Base-by-base conservation (phyloP, 2,797 vertebrate species). In the Spheniscus humboldti region DNA sequence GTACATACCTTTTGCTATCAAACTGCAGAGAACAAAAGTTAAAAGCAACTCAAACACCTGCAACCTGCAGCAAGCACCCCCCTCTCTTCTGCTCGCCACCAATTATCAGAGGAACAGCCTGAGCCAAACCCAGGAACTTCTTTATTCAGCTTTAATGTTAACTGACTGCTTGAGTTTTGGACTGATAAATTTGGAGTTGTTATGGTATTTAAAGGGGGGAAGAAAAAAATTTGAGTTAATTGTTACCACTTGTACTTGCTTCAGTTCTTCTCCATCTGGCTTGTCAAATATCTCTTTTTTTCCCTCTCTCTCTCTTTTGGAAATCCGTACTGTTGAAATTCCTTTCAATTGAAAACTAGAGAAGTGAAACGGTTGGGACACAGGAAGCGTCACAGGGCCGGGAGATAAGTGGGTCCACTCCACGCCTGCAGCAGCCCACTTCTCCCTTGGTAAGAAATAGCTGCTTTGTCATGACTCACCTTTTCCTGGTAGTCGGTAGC, bases 191-290 rank as follows among this genome's bases (percentile, higher is more conserved):
- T 90, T 18, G 4, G 89, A 95, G 92, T 86, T 88, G 82, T 90
- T 94, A 66, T 85, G 93, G 64, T 86, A 95, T 95, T 95, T 94
- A 92, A 95, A 64, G 87, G 92, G 89, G 83, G 25, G 37, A 35
- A 62, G 13, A 17, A 74, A 88, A 87, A 91, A 91, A 94, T 84
- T 9, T 1, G 77, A 97, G 95, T 97, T 99, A 98, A 98, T 98
- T 98, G 98, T 98, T 97, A 98, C 97, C 98, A 98, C 98, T 98
- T 99, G 98, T 98, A 97, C 94, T 96, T 95, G 96, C 97, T 98
- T 98, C 97, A 97, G 98, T 98, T 98, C 98, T 98, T 77, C 95
- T 96, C 97, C 97, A 97, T 97, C 96, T 97, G 97, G 96, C 87
- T 90, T 95, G 81, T 97, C 93, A 96, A 93, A 94, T 90, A 31